phyloP scores from a whole-genome alignment of 2,888 invertebrate species.

The Hymenopus coronatus region DNA sequence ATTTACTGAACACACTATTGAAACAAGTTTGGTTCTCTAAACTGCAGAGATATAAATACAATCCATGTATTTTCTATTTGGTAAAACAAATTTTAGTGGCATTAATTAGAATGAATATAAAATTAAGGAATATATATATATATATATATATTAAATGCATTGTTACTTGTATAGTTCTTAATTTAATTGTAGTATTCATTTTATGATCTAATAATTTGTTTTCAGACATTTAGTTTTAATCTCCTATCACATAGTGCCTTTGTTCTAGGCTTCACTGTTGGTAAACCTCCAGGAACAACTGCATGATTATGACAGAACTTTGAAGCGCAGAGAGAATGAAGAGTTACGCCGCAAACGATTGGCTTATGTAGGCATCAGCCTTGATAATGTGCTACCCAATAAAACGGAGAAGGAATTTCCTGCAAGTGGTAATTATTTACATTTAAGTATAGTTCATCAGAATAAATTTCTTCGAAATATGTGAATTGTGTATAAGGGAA shows the following conservation, averaged over 20 bases:
- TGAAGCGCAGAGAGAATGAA: slow-evolving; percentile 65
- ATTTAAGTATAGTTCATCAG: too few species aligned
- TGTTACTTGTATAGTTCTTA: too few species aligned
- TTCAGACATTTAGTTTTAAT: neutral
- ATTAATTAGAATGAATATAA: too few species aligned
- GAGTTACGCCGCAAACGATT: slow-evolving; percentile 65
- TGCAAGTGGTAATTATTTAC: slow-evolving; percentile 10
- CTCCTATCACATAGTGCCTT: neutral
- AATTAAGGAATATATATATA: too few species aligned
- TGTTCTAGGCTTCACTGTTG: slow-evolving; percentile 61
- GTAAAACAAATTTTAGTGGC: too few species aligned
- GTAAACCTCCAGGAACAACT: slow-evolving; percentile 71
- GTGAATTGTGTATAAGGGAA: too few species aligned
- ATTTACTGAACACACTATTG: too few species aligned
- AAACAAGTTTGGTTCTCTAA: too few species aligned
- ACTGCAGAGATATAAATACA: too few species aligned
- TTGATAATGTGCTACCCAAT: slow-evolving; percentile 64
- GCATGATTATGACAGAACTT: slow-evolving; percentile 70
- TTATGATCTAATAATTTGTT: neutral
- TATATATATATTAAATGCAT: too few species aligned
- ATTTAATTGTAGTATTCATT: neutral
- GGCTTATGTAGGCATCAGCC: slow-evolving; percentile 71
- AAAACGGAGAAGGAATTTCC: slow-evolving; percentile 40
- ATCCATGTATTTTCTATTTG: too few species aligned
- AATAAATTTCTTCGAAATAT: too few species aligned